Percentiles rank a stretch among this genome's conserved stretches.
Conservation (phyloP, 2,888 invertebrate genomes). For the Drosophila rellima region DNA sequence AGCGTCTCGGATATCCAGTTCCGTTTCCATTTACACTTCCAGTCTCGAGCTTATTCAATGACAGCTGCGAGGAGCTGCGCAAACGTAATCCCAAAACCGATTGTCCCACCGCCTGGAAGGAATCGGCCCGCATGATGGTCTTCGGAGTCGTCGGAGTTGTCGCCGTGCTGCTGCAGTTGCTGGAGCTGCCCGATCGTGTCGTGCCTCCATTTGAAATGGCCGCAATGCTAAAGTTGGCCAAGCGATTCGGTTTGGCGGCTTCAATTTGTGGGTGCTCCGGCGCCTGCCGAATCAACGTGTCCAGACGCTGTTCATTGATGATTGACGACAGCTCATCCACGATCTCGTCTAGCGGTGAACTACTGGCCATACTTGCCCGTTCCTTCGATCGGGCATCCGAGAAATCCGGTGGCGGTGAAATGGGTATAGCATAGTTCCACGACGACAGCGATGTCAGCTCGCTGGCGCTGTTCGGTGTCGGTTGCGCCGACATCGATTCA, state of each 20-base stretch:
- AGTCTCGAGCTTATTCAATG: constrained; percentile 77
- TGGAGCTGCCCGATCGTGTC: constrained; percentile 21
- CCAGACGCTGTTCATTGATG: constrained; percentile 79
- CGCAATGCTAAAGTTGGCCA: constrained; percentile 83
- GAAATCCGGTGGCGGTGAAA: constrained; percentile 85
- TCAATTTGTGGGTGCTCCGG: constrained; percentile 72
- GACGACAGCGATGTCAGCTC: constrained; percentile 72
- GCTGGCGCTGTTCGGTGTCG: constrained; percentile 62
- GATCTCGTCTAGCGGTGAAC: constrained; percentile 77
- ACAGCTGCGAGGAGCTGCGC: constrained; percentile 84
- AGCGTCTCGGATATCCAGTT: constrained; percentile 72
- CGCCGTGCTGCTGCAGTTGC: constrained; percentile 24
- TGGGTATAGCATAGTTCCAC: constrained; percentile 84
- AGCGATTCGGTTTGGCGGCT: constrained; percentile 79
- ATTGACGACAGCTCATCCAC: constrained; percentile 79
- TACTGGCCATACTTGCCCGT: background rate
- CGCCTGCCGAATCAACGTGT: constrained; percentile 72
- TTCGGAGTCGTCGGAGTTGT: constrained; percentile 26
- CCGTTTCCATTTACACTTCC: constrained; percentile 19
- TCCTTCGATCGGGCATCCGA: constrained; percentile 73
- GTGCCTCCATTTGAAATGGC: constrained; percentile 26
- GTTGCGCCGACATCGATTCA: constrained; percentile 15
- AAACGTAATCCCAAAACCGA: constrained; percentile 23
- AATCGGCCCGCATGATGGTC: constrained; percentile 80
- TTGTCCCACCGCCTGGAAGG: constrained; percentile 76